A percentile compares a stretch with the other conserved stretches of the same genome.
phyloP scores from a whole-genome alignment of 2,797 vertebrate species.

The Smutsia gigantea region DNA sequence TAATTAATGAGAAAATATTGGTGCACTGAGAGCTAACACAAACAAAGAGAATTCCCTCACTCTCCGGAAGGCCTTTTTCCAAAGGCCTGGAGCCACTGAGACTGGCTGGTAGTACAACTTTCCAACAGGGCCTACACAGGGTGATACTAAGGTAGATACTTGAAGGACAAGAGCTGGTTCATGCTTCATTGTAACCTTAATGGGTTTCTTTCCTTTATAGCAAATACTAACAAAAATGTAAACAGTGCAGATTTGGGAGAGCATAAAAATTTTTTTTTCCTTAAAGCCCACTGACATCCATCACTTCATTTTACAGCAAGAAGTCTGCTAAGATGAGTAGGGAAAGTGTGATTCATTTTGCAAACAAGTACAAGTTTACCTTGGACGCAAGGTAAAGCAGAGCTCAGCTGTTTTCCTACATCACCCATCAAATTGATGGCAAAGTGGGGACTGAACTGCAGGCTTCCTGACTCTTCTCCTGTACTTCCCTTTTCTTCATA shows the following conservation, averaged over 20 bases:
- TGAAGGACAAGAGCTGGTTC: not conserved
- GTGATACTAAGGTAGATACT: not conserved
- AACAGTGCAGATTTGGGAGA: not conserved
- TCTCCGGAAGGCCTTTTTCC: not conserved
- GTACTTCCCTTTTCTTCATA: not conserved
- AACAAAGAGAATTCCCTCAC: slow-evolving; percentile 5
- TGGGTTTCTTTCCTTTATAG: not conserved
- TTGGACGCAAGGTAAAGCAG: not conserved
- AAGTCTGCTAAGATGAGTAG: not conserved
- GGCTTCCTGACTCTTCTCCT: not conserved
- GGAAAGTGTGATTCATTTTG: not conserved
- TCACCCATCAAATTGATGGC: not conserved
- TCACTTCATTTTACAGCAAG: not conserved
- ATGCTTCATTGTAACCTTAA: not conserved
- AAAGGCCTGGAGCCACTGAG: not conserved
- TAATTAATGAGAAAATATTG: slow-evolving; percentile 57
- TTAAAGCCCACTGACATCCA: not conserved
- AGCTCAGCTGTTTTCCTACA: not conserved
- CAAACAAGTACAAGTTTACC: not conserved
- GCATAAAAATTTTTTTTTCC: not conserved
- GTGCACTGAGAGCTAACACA: not conserved
- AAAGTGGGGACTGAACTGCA: not conserved
- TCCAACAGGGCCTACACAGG: too few species aligned
- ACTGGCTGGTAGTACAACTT: not conserved
- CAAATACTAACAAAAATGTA: slow-evolving; percentile 43